A percentile compares a stretch with the other conserved stretches of the same genome.
These are phyloP conservation scores for Acrocephalus kingi DNA, from an alignment of 2,113 vertebrate species.

Conservation along the genomic window DNA sequence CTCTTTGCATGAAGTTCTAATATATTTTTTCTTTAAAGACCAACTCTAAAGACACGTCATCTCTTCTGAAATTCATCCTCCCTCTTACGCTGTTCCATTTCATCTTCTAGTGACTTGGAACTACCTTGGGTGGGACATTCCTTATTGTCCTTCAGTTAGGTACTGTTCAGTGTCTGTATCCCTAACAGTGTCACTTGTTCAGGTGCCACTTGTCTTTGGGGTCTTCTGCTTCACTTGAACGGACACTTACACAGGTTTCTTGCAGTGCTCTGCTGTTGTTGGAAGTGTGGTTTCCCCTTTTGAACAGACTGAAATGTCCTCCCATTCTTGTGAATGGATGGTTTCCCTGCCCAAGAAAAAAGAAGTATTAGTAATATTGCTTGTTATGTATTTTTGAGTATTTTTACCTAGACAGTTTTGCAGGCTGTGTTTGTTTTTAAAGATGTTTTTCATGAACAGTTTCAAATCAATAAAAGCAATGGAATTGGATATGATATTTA, in stretches of 20 bases:
- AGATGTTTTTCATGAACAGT: not conserved
- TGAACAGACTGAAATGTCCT: not conserved
- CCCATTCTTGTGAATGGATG: not conserved
- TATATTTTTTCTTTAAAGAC: not conserved
- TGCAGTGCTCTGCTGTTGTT: not conserved
- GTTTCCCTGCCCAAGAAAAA: not conserved
- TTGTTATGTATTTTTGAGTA: not conserved
- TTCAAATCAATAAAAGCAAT: not conserved
- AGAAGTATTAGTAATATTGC: not conserved
- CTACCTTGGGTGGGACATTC: accelerated
- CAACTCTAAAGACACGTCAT: not conserved
- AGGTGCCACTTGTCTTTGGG: not conserved
- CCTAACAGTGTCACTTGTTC: not conserved
- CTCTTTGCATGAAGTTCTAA: not conserved
- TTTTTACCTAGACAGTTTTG: not conserved
- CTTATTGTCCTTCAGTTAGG: not conserved
- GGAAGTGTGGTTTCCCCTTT: not conserved
- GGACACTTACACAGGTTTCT: not conserved
- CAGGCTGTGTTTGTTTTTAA: not conserved
- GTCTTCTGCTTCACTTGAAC: not conserved
- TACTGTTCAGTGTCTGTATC: not conserved
- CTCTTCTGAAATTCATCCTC: not conserved
- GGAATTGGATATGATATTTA: not conserved
- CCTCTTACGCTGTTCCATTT: not conserved
- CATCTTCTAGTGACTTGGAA: not conserved